These are phyloP conservation scores for Rhogogaster chlorosoma DNA, from an alignment of 2,888 invertebrate species.

Conservation along the genomic window DNA sequence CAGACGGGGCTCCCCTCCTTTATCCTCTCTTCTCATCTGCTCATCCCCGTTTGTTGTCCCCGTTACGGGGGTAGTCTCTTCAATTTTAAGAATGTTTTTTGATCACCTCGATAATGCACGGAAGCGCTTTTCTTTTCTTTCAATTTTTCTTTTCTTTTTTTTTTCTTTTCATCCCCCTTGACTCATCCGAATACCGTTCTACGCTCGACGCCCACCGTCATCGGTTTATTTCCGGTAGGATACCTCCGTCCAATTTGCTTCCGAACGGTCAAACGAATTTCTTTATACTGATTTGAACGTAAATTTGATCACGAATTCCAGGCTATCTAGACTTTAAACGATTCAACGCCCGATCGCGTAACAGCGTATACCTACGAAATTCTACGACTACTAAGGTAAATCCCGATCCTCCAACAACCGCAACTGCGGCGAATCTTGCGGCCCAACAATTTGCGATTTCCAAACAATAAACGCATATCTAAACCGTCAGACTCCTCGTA, in stretches of 20 bases:
- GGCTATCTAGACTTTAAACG: constrained; percentile 24
- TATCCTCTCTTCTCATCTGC: constrained; percentile 10
- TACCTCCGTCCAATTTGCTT: constrained; percentile 21
- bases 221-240: constrained; percentile 21
- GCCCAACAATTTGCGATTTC: constrained; percentile 10
- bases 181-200: not conserved
- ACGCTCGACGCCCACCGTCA: not conserved
- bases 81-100: constrained; percentile 34
- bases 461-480: constrained; percentile 12
- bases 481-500: not conserved
- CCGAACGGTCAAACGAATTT: constrained; percentile 37
- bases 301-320: constrained; percentile 42
- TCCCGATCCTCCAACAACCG: constrained; percentile 2
- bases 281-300: constrained; percentile 41
- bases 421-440: constrained; percentile 19
- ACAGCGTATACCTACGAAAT: not conserved
- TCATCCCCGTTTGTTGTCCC: not conserved
- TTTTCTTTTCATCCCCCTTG: not conserved
- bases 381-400: not conserved
- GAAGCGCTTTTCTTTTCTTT: not conserved
- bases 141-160: not conserved
- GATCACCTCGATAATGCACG: constrained; percentile 31
- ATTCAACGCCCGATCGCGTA: constrained; percentile 29
- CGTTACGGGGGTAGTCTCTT: not conserved
- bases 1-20: not conserved